Conservation (phyloP, 2,888 invertebrate genomes). For the Torymus auratus region DNA sequence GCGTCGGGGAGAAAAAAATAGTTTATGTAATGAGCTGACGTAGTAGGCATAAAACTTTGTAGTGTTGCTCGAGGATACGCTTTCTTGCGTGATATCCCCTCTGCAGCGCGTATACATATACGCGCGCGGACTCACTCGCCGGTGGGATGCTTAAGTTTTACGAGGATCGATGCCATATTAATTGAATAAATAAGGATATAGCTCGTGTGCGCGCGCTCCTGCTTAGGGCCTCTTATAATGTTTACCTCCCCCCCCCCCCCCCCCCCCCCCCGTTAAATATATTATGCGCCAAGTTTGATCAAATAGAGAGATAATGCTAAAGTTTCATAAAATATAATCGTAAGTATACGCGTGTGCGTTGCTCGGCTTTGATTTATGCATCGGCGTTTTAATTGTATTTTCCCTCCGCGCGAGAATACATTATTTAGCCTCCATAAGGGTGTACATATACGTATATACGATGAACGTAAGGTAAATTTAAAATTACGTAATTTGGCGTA, state of each 20-base stretch:
- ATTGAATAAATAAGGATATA: constrained; percentile 38
- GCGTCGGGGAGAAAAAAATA: constrained; percentile 14
- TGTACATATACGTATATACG: no score
- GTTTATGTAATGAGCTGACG: constrained; percentile 39
- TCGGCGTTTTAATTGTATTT: no score
- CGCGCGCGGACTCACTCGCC: background rate
- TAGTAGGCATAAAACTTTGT: constrained; percentile 19
- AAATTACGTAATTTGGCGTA: no score
- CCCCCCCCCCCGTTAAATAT: background rate
- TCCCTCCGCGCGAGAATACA: no score
- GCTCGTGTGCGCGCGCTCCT: no score
- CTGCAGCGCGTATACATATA: background rate
- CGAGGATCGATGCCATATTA: constrained; percentile 46
- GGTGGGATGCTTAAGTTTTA: constrained; percentile 20
- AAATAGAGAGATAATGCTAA: constrained; percentile 22
- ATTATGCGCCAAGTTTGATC: constrained; percentile 15
- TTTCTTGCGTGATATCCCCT: constrained; percentile 8
- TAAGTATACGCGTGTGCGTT: background rate
- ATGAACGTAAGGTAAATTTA: no score
- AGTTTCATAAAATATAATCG: constrained; percentile 7
- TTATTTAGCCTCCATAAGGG: no score
- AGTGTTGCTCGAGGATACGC: constrained; percentile 23
- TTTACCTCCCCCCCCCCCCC: no score
- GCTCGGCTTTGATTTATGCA: background rate
- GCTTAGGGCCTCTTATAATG: no score